Evolutionary conservation across 1,140 invertebrate genomes (phyloP).

Genomic region (Paraescarpia echinospica): DNA sequence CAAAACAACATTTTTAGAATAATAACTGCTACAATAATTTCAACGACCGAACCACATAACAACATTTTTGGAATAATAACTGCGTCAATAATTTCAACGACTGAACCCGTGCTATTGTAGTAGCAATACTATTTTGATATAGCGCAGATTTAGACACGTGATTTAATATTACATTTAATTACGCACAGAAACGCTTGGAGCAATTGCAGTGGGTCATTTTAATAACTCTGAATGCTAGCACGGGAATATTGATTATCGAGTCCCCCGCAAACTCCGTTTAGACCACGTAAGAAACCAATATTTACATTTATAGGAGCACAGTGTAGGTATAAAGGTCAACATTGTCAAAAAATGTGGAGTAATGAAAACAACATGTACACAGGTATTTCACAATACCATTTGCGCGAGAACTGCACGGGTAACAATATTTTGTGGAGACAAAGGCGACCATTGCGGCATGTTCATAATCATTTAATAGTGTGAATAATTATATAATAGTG

Average conservation of each 20-base stretch:
- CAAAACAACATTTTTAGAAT: too few species aligned
- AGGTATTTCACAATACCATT: too few species aligned
- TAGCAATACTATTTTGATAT: too few species aligned
- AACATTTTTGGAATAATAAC: too few species aligned
- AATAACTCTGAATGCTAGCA: neutral
- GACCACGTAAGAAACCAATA: neutral
- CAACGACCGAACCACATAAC: neutral
- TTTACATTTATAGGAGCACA: neutral
- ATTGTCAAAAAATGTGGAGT: neutral
- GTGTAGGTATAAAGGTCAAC: neutral
- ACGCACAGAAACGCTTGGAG: neutral
- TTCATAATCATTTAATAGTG: too few species aligned
- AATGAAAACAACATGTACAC: neutral
- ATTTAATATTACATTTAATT: neutral
- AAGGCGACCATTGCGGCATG: too few species aligned
- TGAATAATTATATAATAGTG: too few species aligned
- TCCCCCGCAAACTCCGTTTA: neutral
- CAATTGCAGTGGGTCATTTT: neutral
- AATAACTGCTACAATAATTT: neutral
- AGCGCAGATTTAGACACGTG: neutral
- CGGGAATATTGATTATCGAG: neutral
- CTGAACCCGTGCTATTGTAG: too few species aligned
- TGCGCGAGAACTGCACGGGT: neutral
- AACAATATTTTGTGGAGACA: neutral
- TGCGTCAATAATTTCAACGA: too few species aligned